Evolutionary conservation across 2,113 vertebrate genomes (phyloP), one percentile per base, ranked within the genome.

Genomic region (Tinamus guttatus): DNA sequence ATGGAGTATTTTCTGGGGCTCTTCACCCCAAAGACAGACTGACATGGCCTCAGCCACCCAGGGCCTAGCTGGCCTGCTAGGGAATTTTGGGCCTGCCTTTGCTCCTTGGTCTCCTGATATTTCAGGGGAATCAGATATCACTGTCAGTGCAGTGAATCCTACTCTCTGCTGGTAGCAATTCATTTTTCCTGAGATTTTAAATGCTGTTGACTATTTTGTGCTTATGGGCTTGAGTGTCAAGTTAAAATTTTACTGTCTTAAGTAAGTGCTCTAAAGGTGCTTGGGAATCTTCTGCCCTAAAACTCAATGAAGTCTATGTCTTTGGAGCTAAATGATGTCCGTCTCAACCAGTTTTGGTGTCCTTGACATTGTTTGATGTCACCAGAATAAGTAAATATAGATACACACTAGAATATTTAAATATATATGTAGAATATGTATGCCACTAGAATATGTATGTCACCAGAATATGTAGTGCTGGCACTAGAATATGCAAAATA

Each of bases 21-120:
- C 3, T 0, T 0, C 19, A 70, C 12, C 41, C 28, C 38, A 22
- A 6, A 3, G 1, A 13, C 8, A 68, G 22, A 10, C 52, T 86
- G 58, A 38, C 9, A 41, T n/a, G 59, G 8, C 28, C 60, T 63
- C 34, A 36, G 34, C 60, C 20, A 36, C 21, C 7, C 22, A 36
- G 34, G 34, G 34, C 34, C 34, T 67, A 32, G 10, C 30, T 92
- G 9, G 5, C 4, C 11, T 63, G 5, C 4, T 9, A 6, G 36
- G 36, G 69, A 34, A 16, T 74, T 78, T 74, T 52, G 36, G 54
- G 8, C 2, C 4, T 45, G 36, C 62, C 62, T 40, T 40, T 40
- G 36, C 36, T 40, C 6, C 40, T n/a, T 25, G 28, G 24, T 36
- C 6, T 68, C 30, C 20, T 68, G 41, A 28, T 12, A 32, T 6